Evolutionary conservation across 1,140 invertebrate species (phyloP), one percentile per base, ranked within the genome.

Genomic region (Metaphire vulgaris): DNA sequence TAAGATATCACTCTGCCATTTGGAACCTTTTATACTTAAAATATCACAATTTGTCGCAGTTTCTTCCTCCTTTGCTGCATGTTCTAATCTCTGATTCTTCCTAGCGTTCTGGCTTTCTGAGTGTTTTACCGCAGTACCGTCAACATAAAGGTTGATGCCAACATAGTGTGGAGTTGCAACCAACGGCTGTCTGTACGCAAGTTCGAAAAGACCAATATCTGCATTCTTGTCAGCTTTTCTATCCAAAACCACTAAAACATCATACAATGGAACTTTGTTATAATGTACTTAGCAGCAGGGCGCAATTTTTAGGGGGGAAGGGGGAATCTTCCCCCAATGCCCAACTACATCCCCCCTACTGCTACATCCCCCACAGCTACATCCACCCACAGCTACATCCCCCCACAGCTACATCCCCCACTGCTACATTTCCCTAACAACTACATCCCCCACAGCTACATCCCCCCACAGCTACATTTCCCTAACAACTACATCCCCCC

Each of bases 201-300:
- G 82, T 83, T 96, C 93, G 84, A 96, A 97, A 72, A 90, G 88
- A 30, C 95, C 95, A 1, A 92, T 93, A 78, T 93, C 90, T 15
- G 92, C 91, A 74, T 91, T 91, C 78, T 90, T 90, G 84, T 94
- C 91, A 68, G 89, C 86, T 66, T 90, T 89, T 77, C 90, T 88
- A 83, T 97, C 95, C 21, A 97, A 87, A 0, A 95, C 91, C 80
- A 97, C 94, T 96, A 84, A 72, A 90, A 89, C 33, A 80, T 65
- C 77, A 64, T 73, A 72, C 26, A 1, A 56, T 26, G 26, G 14
- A 15, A 65, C 56, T 65, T 26, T 26, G 30, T 26, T n/a, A 1
- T n/a, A n/a, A n/a, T n/a, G n/a, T n/a, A n/a, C n/a, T n/a, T n/a
- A n/a, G n/a, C n/a, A n/a, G n/a, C n/a, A n/a, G n/a, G n/a, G n/a